A percentile compares a stretch with the other conserved stretches of the same genome.
phyloP scores from a whole-genome alignment of 1,140 invertebrate species.

The Harlomillsia oculata region DNA sequence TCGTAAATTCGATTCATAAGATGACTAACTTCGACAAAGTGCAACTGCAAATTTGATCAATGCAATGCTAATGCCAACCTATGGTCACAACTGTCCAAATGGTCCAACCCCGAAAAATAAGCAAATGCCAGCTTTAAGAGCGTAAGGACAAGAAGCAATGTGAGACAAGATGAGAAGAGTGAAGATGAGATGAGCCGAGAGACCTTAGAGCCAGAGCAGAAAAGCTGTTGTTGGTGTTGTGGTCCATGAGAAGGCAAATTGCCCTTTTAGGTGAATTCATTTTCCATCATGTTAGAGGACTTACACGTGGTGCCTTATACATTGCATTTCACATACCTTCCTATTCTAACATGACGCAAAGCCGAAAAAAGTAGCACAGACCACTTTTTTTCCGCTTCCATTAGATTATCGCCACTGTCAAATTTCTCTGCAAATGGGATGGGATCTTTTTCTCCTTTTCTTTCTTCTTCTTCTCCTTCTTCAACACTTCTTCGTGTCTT shows the following conservation, averaged over 20 bases:
- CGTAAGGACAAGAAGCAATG: no score
- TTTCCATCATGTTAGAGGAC: conserved; percentile 25
- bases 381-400: conserved; percentile 34
- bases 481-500: neutral
- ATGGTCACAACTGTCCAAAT: no score
- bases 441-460: conserved; percentile 23
- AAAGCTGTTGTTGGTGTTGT: no score
- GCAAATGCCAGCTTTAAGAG: no score
- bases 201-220: no score
- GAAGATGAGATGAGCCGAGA: no score
- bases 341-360: conserved; percentile 31
- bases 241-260: conserved; percentile 26
- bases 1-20: no score
- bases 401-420: conserved; percentile 36
- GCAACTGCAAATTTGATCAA: no score
- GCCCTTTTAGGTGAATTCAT: conserved; percentile 32
- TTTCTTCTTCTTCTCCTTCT: neutral
- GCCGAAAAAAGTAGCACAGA: conserved; percentile 35
- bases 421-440: conserved; percentile 36
- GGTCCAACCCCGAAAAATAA: no score
- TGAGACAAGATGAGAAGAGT: no score
- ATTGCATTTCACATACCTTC: conserved; percentile 4
- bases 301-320: conserved; percentile 29
- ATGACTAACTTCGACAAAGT: no score
- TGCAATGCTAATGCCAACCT: no score